Base-by-base conservation (phyloP, 2,113 vertebrate species). In the Pomatostomus ruficeps region DNA sequence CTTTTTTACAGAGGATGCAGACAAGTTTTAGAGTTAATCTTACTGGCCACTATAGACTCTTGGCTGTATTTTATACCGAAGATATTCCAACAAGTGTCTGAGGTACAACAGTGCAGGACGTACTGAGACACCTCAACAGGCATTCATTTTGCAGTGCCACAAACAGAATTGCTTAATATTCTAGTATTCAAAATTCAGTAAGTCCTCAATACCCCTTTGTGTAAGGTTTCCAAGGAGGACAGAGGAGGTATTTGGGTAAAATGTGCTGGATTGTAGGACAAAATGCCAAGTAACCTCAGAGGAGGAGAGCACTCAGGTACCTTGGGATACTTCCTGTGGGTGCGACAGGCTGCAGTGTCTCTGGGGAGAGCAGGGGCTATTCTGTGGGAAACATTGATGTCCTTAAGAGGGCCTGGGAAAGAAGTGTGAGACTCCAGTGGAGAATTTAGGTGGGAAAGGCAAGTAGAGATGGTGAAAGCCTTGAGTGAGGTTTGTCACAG, bases 231-330 rank as follows among this genome's bases (percentile, higher is more conserved):
- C 59, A 12, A 4, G 22, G 15, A 6, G 24, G 4, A 3, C 2
- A 6, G 24, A 57, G 26, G 46, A 88, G 13, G 24, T 48, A 48
- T 73, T 63, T 76, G 54, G 38, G n/a, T 49, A 55, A 58, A 71
- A 93, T 77, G 7, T 68, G 28, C 28, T 76, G 48, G 23, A 14
- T 10, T 48, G 19, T 45, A 26, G 38, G 42, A 33, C 5, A 42
- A 76, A 59, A 72, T 8, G 6, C 26, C 0, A 0, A 48, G 38
- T 68, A 29, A n/a, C 38, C 17, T 58, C 31, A 18, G 52, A 43
- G 36, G 23, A 10, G 2, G 36, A 18, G 35, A 19, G 23, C 0
- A 0, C n/a, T 78, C 10, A 10, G 61, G 25, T 54, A 31, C 17
- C 21, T 43, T 22, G 12, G 26, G 19, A 14, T 52, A 11, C 8